Evolutionary conservation across 2,888 invertebrate species (phyloP).

Genomic region (Buathra laborator): DNA sequence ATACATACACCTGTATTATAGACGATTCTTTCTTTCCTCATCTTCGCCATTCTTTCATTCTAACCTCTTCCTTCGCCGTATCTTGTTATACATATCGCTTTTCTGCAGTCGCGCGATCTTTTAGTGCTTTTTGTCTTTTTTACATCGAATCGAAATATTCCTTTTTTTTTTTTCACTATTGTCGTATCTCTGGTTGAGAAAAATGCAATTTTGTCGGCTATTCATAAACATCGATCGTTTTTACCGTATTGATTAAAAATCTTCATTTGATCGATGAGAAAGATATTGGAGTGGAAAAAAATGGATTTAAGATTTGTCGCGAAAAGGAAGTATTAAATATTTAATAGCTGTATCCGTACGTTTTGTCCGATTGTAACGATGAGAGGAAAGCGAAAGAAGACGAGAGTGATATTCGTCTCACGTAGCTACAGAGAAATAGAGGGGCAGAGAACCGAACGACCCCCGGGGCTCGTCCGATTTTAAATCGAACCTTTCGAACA

Average conservation of each 20-base stretch:
- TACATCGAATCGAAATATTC: conserved; percentile 23
- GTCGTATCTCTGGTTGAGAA: neutral
- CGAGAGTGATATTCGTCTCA: conserved; percentile 49
- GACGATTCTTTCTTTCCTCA: conserved; percentile 50
- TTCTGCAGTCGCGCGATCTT: conserved; percentile 13
- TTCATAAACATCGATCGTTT: too few species aligned
- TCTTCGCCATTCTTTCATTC: conserved; percentile 46
- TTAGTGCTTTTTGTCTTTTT: conserved; percentile 26
- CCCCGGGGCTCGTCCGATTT: conserved; percentile 51
- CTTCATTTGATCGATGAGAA: neutral
- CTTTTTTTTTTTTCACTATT: conserved; percentile 25
- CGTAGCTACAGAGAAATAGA: conserved; percentile 35
- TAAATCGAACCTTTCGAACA: conserved; percentile 41
- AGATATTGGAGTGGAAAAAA: neutral
- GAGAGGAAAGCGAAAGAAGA: conserved; percentile 21
- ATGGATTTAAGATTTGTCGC: neutral
- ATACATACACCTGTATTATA: conserved; percentile 25
- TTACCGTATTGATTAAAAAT: neutral
- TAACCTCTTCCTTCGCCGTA: neutral
- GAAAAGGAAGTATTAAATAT: neutral
- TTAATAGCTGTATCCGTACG: neutral
- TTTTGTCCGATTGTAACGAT: neutral
- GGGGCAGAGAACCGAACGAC: conserved; percentile 8
- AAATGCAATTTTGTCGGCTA: neutral
- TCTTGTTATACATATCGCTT: conserved; percentile 40